Evolutionary conservation across 2,113 vertebrate genomes (phyloP).

Genomic region (Benitochromis conjunctus): DNA sequence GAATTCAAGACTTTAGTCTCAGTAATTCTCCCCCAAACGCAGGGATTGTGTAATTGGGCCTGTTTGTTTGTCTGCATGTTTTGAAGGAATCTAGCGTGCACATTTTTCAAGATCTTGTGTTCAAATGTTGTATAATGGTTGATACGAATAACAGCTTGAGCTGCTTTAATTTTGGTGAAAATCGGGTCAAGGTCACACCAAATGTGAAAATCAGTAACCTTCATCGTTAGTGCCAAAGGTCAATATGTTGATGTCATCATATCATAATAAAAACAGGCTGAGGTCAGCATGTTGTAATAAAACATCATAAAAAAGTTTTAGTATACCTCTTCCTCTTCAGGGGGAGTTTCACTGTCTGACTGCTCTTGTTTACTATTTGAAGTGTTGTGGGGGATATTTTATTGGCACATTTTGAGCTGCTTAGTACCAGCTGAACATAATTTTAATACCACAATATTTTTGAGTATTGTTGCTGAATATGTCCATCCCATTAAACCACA

Average conservation of each 20-base stretch:
- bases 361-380: background rate
- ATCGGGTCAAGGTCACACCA: background rate
- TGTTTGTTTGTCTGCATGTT: background rate
- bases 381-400: background rate
- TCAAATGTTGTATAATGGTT: background rate
- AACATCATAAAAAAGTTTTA: background rate
- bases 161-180: background rate
- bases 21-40: background rate
- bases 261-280: background rate
- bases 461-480: background rate
- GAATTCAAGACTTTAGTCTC: background rate
- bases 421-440: background rate
- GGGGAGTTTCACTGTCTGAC: accelerated
- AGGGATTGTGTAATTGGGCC: background rate
- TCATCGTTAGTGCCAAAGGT: background rate
- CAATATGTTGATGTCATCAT: background rate
- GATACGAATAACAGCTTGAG: background rate
- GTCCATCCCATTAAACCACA: background rate
- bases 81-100: background rate
- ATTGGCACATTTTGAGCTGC: background rate
- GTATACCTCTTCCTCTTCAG: background rate
- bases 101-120: background rate
- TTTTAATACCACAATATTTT: too few relatives aligned
- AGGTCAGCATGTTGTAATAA: background rate
- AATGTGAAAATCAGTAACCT: background rate